These are phyloP conservation scores for Gadopsis bispinosus DNA, from an alignment of 2,797 vertebrate species.

Conservation along the genomic window DNA sequence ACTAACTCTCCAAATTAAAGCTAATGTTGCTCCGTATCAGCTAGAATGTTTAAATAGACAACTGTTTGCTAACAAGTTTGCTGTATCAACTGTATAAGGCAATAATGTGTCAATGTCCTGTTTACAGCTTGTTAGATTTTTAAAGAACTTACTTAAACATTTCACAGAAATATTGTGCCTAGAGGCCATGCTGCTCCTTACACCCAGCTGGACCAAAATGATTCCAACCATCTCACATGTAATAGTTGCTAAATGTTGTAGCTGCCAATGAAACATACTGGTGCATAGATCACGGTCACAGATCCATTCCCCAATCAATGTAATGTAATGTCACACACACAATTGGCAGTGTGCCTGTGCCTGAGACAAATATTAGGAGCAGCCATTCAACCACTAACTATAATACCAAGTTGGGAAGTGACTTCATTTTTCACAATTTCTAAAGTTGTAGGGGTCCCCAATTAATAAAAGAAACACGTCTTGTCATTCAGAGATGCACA, in stretches of 20 bases:
- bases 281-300: neutral
- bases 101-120: neutral
- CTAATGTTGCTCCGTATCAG: neutral
- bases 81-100: neutral
- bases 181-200: neutral
- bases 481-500: constrained; percentile 35
- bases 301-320: constrained; percentile 10
- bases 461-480: constrained; percentile 51
- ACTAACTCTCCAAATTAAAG: neutral
- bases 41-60: neutral
- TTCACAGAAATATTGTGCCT: neutral
- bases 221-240: neutral
- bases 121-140: neutral
- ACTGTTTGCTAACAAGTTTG: neutral
- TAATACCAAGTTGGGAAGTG: constrained; percentile 10
- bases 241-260: neutral
- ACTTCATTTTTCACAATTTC: constrained; percentile 25
- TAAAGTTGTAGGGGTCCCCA: constrained; percentile 13
- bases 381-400: constrained; percentile 42
- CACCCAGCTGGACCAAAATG: neutral
- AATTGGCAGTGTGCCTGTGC: constrained; percentile 11
- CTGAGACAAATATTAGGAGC: constrained; percentile 18
- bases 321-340: constrained; percentile 14
- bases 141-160: neutral
- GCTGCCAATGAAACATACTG: constrained; percentile 15